Evolutionary conservation across 1,140 invertebrate genomes (phyloP).

Genomic region (Homarus americanus): DNA sequence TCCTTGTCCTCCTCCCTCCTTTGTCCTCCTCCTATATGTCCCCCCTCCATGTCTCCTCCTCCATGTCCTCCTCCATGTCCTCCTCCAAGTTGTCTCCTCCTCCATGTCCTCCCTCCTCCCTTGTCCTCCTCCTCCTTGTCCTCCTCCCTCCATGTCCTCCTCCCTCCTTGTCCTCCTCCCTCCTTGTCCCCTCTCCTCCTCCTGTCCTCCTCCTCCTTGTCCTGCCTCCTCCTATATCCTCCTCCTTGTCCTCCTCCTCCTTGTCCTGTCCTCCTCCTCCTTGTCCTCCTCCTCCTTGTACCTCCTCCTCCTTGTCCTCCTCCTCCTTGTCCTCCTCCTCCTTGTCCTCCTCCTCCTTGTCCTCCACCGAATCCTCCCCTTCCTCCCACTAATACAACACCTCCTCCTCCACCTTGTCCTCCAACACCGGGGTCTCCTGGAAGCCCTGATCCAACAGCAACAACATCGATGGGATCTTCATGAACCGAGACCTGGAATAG

Average conservation of each 20-base stretch:
- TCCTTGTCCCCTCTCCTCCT: too few species aligned
- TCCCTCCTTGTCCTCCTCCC: too few species aligned
- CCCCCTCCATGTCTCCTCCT: too few species aligned
- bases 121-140: too few species aligned
- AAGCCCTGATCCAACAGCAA: conserved; percentile 47
- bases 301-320: neutral
- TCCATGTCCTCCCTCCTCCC: too few species aligned
- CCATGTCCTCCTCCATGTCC: too few species aligned
- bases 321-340: neutral
- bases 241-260: neutral
- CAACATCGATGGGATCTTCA: conserved; percentile 52
- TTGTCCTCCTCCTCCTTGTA: conserved; percentile 3
- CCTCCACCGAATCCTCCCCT: neutral
- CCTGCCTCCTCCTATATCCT: neutral
- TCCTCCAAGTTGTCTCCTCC: too few species aligned
- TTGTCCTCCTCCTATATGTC: too few species aligned
- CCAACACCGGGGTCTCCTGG: conserved; percentile 26
- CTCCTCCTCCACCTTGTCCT: neutral
- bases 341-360: neutral
- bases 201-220: neutral
- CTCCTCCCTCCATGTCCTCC: too few species aligned
- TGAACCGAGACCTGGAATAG: conserved; percentile 43
- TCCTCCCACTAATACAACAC: neutral
- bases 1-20: too few species aligned
- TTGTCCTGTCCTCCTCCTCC: neutral